Evolutionary conservation across 2,113 vertebrate genomes (phyloP), one percentile per base, ranked within the genome.

Genomic region (Siniperca chuatsi): DNA sequence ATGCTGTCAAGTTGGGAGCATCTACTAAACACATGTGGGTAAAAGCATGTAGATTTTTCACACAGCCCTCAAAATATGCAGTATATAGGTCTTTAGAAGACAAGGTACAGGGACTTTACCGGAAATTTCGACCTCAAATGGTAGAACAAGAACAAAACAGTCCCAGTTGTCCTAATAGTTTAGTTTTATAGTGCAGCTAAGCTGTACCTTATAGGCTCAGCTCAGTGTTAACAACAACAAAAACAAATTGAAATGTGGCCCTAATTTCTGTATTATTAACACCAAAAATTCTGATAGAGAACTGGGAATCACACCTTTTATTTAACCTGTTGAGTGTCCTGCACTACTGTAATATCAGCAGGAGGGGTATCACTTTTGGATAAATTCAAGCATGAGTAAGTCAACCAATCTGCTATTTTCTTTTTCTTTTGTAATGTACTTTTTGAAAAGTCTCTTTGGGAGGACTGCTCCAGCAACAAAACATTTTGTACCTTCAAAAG

Each of bases 401-500:
- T 46, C 23, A 75, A 37, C n/a, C 10, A 52, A 54, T 7, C 42
- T 61, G 11, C 29, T 23, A 1, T 60, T 50, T 61, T 69, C 20
- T 9, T 44, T 44, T 9, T 44, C 29, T 44, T 44, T 9, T 44
- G 7, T 44, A 29, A 29, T 9, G 13, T 78, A 4, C 4, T 57
- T 44, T 46, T 64, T 82, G 35, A 80, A 87, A 82, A 55, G 68
- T 72, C 44, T 78, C 84, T 65, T 48, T 76, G 85, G 77, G 80
- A 84, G 66, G 57, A 48, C 13, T 29, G 52, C 54, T 82, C 64
- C 33, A n/a, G 48, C 54, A 61, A 42, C 52, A 75, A 75, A 72
- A 83, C 85, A 75, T 78, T 86, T 78, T 83, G 81, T 75, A 78
- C 64, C 29, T 81, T n/a, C n/a, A 57, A 76, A 84, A 61, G 66